Evolutionary conservation across 2,113 vertebrate genomes (phyloP).

Genomic region (Chitala chitala): DNA sequence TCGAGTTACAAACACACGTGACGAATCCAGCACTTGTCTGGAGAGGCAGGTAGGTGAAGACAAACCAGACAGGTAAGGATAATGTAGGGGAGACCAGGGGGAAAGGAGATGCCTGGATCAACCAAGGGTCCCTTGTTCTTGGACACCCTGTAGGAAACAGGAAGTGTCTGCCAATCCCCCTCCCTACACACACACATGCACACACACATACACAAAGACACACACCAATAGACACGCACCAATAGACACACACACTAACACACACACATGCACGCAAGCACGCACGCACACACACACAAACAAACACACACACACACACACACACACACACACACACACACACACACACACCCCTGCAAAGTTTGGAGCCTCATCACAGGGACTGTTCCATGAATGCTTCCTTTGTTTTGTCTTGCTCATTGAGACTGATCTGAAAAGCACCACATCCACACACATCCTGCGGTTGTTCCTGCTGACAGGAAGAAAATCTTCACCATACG

Average conservation of each 20-base stretch:
- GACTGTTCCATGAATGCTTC: not conserved
- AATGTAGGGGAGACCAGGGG: not conserved
- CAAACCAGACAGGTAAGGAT: conserved; percentile 7
- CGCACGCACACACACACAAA: too few species aligned
- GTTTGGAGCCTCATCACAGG: not conserved
- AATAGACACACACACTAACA: too few species aligned
- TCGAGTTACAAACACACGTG: conserved; percentile 39
- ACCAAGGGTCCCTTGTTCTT: not conserved
- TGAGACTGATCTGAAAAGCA: not conserved
- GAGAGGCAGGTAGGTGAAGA: not conserved
- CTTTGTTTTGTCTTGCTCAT: not conserved
- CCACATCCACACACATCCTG: conserved; percentile 16
- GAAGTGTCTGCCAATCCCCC: not conserved
- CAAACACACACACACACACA: too few species aligned
- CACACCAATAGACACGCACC: too few species aligned
- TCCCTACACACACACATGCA: too few species aligned
- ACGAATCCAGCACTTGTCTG: too few species aligned
- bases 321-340: too few species aligned
- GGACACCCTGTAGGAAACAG: not conserved
- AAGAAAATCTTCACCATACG: not conserved
- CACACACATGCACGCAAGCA: too few species aligned
- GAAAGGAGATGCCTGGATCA: not conserved
- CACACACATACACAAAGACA: too few species aligned
- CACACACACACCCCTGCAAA: too few species aligned
- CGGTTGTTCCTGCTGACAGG: not conserved